phyloP scores from a whole-genome alignment of 2,113 vertebrate genomes.

The Gymnogyps californianus region DNA sequence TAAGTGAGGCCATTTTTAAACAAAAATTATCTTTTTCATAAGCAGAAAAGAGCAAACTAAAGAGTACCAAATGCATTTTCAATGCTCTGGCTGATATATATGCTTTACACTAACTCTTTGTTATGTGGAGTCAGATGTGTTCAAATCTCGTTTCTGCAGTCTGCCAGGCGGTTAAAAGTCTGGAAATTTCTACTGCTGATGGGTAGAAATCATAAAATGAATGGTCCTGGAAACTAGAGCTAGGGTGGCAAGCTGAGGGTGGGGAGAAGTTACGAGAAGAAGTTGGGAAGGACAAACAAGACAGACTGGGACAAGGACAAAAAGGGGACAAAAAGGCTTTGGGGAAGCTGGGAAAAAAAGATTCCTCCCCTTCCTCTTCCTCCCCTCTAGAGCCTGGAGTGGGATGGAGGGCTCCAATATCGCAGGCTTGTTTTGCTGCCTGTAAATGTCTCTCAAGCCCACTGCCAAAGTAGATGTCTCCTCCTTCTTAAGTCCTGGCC shows the following conservation, averaged over 20 bases:
- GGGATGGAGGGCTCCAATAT: background rate
- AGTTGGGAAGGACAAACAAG: background rate
- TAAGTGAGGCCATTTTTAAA: slow-evolving; percentile 62
- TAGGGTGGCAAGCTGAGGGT: background rate
- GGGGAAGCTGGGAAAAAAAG: background rate
- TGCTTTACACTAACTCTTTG: slow-evolving; percentile 17
- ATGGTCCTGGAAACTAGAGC: background rate
- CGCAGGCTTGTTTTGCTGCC: background rate
- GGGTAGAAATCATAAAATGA: background rate
- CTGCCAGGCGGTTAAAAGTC: background rate
- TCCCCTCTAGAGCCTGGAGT: background rate
- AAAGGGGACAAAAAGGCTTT: background rate
- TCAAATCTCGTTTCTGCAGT: slow-evolving; percentile 25
- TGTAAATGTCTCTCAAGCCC: background rate
- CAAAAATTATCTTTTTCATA: slow-evolving; percentile 64
- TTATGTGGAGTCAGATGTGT: slow-evolving; percentile 17
- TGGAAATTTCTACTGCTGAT: background rate
- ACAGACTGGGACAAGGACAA: background rate
- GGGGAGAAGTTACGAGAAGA: background rate
- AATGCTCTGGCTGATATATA: background rate
- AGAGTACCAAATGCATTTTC: slow-evolving; percentile 53
- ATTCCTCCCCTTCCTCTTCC: background rate
- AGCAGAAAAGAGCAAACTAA: slow-evolving; percentile 32
- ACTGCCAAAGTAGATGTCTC: background rate
- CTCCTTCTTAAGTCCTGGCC: background rate